A percentile compares a stretch with the other conserved stretches of the same genome.
phyloP scores from a whole-genome alignment of 2,113 vertebrate species.

The Atlantisia rogersi region DNA sequence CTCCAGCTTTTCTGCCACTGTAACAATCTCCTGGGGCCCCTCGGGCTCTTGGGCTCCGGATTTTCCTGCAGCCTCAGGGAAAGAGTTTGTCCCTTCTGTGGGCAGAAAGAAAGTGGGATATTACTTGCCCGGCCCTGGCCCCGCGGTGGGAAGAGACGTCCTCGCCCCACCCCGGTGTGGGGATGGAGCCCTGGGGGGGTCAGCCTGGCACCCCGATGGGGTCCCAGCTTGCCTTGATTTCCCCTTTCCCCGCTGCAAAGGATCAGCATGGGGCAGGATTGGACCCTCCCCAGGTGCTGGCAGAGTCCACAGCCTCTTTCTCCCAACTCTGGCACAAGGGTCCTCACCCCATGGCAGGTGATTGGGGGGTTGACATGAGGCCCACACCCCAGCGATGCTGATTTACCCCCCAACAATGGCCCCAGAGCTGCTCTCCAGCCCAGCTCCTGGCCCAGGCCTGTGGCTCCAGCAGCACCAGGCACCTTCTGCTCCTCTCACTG shows the following conservation, averaged over 20 bases:
- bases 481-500: neutral
- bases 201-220: neutral
- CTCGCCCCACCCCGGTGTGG: neutral
- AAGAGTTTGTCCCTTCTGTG: constrained; percentile 67
- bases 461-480: neutral
- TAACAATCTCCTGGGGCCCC: constrained; percentile 78
- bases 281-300: neutral
- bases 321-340: no score
- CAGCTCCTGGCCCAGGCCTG: neutral
- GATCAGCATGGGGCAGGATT: neutral
- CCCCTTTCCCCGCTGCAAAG: neutral
- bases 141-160: neutral
- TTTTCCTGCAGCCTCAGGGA: constrained; percentile 71
- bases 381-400: neutral
- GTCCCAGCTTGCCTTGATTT: neutral
- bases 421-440: neutral
- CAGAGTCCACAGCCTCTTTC: neutral
- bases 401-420: neutral
- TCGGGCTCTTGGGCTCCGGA: constrained; percentile 73
- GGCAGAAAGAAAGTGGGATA: constrained; percentile 66
- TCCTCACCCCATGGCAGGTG: no score
- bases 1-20: constrained; percentile 79
- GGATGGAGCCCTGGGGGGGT: neutral
- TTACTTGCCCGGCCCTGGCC: constrained; percentile 18
- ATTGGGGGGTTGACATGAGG: no score